Conservation (phyloP, 1,140 invertebrate genomes). For the Lordiphosa collinella region DNA sequence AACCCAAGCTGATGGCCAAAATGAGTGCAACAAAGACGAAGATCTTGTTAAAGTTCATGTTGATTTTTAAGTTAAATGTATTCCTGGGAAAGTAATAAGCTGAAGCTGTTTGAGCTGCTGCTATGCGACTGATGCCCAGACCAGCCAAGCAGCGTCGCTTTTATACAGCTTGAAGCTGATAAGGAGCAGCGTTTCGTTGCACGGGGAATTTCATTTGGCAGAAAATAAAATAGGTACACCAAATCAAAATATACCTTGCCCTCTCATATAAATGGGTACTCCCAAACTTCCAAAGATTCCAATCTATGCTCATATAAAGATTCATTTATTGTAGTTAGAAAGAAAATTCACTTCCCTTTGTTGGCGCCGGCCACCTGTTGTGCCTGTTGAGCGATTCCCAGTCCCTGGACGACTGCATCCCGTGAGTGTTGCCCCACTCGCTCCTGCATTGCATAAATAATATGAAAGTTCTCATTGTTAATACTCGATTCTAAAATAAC, state of each 20-base stretch:
- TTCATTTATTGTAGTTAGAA: too few relatives aligned
- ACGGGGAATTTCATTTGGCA: background rate
- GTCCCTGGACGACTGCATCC: slow-evolving; percentile 29
- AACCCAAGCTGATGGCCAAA: slow-evolving; percentile 18
- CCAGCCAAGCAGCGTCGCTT: background rate
- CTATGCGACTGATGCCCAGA: slow-evolving; percentile 1
- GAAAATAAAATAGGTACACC: background rate
- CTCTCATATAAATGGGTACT: too few relatives aligned
- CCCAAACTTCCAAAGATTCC: too few relatives aligned
- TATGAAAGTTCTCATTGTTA: too few relatives aligned
- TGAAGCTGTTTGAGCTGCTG: background rate
- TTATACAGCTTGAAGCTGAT: background rate
- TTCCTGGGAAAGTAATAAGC: background rate
- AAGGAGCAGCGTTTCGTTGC: background rate
- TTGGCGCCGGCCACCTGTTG: slow-evolving; percentile 31
- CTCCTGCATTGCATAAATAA: slow-evolving; percentile 8
- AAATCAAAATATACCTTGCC: too few relatives aligned
- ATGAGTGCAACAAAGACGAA: slow-evolving; percentile 25
- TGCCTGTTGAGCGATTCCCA: slow-evolving; percentile 34
- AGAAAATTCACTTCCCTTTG: background rate
- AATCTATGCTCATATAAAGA: too few relatives aligned
- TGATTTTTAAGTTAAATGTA: background rate
- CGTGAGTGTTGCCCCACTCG: slow-evolving; percentile 25
- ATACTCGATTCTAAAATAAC: too few relatives aligned
- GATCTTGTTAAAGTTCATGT: slow-evolving; percentile 29